Conservation (phyloP, 2,888 invertebrate species). For the Xanthostigma xanthostigma region DNA sequence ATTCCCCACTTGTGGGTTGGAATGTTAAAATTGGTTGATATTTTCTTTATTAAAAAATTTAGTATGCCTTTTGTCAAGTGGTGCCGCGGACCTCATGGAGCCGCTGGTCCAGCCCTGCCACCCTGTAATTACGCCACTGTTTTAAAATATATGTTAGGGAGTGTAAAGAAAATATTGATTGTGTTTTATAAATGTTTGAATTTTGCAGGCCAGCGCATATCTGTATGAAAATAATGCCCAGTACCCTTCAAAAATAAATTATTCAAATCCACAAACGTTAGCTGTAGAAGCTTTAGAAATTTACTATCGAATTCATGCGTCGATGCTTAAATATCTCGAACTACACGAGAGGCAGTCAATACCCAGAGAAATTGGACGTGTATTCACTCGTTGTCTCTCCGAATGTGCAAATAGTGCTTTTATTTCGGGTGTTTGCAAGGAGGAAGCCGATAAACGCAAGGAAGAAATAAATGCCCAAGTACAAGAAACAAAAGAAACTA, state of each 20-base stretch:
- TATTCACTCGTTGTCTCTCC: conserved; percentile 42
- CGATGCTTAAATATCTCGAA: conserved; percentile 76
- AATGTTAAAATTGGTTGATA: too few relatives aligned
- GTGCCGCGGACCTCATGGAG: too few relatives aligned
- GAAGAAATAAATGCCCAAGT: background rate
- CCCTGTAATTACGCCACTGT: too few relatives aligned
- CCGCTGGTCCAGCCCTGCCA: too few relatives aligned
- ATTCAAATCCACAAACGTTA: conserved; percentile 65
- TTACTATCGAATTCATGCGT: conserved; percentile 71
- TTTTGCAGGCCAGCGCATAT: conserved; percentile 51
- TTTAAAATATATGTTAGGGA: too few relatives aligned
- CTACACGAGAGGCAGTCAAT: conserved; percentile 56
- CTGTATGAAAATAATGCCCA: conserved; percentile 66
- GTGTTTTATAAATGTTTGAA: conserved; percentile 1
- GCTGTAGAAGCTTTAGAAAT: conserved; percentile 82
- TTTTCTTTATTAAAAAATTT: too few relatives aligned
- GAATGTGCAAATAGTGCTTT: conserved; percentile 16
- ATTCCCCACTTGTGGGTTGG: too few relatives aligned
- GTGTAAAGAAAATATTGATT: background rate
- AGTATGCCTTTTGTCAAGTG: too few relatives aligned
- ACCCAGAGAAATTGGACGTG: conserved; percentile 39
- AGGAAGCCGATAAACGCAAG: conserved; percentile 9
- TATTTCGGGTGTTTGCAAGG: conserved; percentile 3
- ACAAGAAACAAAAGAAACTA: background rate
- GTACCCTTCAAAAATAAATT: conserved; percentile 76